phyloP scores from a whole-genome alignment of 1,140 invertebrate species.

The Drosophila grimshawi region DNA sequence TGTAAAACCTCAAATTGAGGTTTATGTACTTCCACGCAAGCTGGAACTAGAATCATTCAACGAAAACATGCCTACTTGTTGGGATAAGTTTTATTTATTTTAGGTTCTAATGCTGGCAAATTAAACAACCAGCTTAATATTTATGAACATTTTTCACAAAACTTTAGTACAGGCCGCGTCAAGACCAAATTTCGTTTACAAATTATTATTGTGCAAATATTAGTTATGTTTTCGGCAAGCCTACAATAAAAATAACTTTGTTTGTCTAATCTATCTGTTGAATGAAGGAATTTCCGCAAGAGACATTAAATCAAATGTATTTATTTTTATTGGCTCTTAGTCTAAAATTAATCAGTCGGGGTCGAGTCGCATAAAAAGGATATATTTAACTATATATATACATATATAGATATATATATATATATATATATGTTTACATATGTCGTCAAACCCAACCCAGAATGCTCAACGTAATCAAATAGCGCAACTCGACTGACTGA shows the following conservation, averaged over 20 bases:
- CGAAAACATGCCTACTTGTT: too few species aligned
- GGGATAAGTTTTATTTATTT: too few species aligned
- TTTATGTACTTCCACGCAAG: too few species aligned
- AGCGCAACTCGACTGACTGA: slow-evolving; percentile 12
- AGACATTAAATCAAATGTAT: slow-evolving; percentile 30
- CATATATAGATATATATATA: neutral
- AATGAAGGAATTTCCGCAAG: slow-evolving; percentile 18
- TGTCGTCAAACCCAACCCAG: slow-evolving; percentile 12
- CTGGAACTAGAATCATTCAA: too few species aligned
- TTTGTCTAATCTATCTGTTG: slow-evolving; percentile 1
- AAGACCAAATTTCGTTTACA: neutral
- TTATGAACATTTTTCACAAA: too few species aligned
- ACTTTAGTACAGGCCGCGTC: slow-evolving; percentile 27
- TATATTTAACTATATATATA: too few species aligned
- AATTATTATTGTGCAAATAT: slow-evolving; percentile 39
- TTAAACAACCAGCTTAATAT: too few species aligned
- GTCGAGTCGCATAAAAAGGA: neutral
- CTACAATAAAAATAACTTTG: slow-evolving; percentile 28
- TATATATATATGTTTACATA: neutral
- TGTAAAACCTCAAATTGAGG: too few species aligned
- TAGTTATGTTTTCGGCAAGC: neutral
- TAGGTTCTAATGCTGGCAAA: too few species aligned
- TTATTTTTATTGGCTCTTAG: slow-evolving; percentile 50
- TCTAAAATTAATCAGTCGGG: slow-evolving; percentile 64
- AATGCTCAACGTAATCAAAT: slow-evolving; percentile 39